Conservation (phyloP, 2,888 invertebrate species). For the Ariolimax columbianus region DNA sequence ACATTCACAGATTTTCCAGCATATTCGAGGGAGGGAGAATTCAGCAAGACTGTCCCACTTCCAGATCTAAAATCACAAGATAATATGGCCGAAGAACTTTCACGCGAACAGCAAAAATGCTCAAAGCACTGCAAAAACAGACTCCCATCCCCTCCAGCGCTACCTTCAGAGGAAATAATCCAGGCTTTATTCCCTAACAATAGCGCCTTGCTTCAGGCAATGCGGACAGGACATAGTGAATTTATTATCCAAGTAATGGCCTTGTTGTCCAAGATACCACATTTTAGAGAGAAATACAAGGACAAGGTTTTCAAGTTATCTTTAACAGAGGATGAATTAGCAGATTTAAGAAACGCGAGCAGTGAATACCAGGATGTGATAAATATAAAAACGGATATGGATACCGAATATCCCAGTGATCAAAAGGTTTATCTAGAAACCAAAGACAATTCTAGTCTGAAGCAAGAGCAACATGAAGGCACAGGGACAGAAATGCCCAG, state of each 20-base stretch:
- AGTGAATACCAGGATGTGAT: not conserved
- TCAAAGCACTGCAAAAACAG: not conserved
- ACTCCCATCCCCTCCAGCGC: not conserved
- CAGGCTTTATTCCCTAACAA: constrained; percentile 22
- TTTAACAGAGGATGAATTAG: not conserved
- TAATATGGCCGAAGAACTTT: no score
- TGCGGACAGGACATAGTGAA: not conserved
- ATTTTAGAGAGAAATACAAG: constrained; percentile 12
- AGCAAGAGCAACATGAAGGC: not conserved
- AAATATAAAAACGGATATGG: not conserved
- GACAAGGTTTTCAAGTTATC: not conserved
- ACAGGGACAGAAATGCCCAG: not conserved
- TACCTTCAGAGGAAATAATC: constrained; percentile 13
- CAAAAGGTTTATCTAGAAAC: not conserved
- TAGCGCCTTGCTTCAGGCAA: not conserved
- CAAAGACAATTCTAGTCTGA: not conserved
- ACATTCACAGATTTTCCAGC: not conserved
- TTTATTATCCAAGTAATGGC: constrained; percentile 6
- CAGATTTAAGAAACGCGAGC: not conserved
- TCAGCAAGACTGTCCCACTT: not conserved
- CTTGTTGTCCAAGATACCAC: constrained; percentile 8
- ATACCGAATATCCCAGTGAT: not conserved
- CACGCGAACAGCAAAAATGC: not conserved
- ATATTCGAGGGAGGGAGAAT: not conserved
- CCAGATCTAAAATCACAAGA: not conserved